Percentiles rank a stretch among this genome's conserved stretches.
Conservation (phyloP, 2,888 invertebrate species). For the Xestia sexstrigata region DNA sequence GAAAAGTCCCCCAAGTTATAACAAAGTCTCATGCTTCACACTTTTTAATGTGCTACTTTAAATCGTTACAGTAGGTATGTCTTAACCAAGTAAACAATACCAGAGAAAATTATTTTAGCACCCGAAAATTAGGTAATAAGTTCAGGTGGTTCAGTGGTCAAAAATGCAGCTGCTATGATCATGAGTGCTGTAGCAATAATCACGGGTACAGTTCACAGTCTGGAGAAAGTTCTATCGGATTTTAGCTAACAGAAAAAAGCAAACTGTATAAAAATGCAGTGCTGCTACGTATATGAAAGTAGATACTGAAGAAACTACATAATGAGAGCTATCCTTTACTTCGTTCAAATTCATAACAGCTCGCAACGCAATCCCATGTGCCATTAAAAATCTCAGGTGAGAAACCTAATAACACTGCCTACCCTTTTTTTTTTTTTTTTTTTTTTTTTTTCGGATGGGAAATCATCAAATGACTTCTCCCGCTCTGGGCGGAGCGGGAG, state of each 20-base stretch:
- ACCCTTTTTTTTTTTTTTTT: too few relatives aligned
- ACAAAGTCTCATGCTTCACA: conserved; percentile 6
- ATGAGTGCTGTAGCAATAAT: neutral
- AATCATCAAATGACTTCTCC: too few relatives aligned
- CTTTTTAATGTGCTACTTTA: neutral
- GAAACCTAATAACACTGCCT: neutral
- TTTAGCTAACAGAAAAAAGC: neutral
- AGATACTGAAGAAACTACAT: neutral
- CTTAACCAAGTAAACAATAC: neutral
- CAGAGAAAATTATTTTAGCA: neutral
- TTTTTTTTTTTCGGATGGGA: too few relatives aligned
- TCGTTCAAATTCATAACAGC: neutral
- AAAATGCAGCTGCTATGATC: neutral
- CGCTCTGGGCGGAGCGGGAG: too few relatives aligned
- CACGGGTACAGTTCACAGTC: neutral
- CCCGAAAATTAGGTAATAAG: neutral
- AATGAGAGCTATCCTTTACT: neutral
- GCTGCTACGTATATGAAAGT: neutral
- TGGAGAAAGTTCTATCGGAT: neutral
- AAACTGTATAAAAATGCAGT: neutral
- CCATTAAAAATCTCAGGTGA: neutral
- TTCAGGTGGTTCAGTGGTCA: too few relatives aligned
- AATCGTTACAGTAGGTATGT: neutral
- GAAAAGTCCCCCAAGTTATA: conserved; percentile 26
- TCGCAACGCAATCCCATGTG: too few relatives aligned